phyloP scores from a whole-genome alignment of 2,797 vertebrate genomes.

The Scolopax rusticola region DNA sequence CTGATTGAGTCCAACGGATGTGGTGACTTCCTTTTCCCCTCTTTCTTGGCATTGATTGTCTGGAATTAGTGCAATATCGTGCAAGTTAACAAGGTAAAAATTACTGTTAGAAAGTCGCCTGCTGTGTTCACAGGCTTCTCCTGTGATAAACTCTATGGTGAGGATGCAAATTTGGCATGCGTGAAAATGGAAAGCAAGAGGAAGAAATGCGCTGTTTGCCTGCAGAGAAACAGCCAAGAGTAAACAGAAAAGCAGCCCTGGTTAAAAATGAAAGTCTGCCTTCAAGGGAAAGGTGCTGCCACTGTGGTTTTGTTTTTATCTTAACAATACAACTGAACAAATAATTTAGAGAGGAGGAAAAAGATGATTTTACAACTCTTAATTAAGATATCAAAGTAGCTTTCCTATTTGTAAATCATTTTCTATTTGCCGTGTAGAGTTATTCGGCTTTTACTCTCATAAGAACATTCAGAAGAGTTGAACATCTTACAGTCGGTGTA shows the following conservation, averaged over 20 bases:
- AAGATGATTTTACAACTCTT: not conserved
- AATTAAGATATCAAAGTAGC: not conserved
- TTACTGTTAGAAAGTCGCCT: not conserved
- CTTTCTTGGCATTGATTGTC: not conserved
- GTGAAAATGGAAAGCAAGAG: not conserved
- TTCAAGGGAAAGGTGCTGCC: not conserved
- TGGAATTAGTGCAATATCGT: not conserved
- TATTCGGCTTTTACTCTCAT: not conserved
- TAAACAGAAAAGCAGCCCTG: not conserved
- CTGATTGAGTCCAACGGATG: not conserved
- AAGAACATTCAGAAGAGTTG: not conserved
- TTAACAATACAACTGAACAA: not conserved
- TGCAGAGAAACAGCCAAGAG: not conserved
- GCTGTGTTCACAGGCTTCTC: slow-evolving; percentile 16
- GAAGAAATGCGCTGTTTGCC: not conserved
- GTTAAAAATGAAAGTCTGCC: not conserved
- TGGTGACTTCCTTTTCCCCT: not conserved
- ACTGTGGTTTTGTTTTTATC: not conserved
- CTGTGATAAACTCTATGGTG: not conserved
- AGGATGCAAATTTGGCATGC: not conserved
- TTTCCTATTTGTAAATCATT: not conserved
- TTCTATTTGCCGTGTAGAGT: not conserved
- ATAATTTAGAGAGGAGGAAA: not conserved
- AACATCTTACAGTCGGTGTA: not conserved
- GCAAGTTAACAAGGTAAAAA: slow-evolving; percentile 29